Conservation (phyloP, 2,113 vertebrate species). For the Scalopus aquaticus region DNA sequence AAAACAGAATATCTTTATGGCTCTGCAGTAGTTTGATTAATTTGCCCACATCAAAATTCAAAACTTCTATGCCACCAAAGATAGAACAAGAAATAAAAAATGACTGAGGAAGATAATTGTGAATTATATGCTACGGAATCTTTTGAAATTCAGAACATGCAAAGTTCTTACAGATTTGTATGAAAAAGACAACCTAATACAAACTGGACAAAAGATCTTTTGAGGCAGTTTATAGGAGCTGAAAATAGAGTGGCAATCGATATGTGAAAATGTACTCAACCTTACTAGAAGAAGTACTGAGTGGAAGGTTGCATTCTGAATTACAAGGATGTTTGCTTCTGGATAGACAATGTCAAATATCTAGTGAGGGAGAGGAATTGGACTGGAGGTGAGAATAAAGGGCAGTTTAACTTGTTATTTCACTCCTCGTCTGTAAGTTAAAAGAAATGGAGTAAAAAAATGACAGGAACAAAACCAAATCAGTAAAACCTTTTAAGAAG, state of each 20-base stretch:
- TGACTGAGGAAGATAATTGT: background rate
- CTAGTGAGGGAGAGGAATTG: background rate
- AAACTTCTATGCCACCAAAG: background rate
- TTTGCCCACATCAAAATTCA: background rate
- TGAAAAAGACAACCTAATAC: background rate
- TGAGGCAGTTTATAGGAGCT: background rate
- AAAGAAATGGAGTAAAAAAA: background rate
- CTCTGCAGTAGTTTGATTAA: background rate
- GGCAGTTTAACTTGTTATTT: background rate
- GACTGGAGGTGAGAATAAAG: background rate
- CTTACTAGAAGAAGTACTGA: background rate
- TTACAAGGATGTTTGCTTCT: background rate
- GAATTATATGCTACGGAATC: background rate
- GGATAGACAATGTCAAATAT: background rate
- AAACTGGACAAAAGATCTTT: background rate
- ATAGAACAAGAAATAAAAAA: background rate
- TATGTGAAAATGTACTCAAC: background rate
- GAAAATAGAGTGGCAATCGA: background rate
- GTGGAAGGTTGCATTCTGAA: background rate
- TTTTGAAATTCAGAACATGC: slow-evolving; percentile 7
- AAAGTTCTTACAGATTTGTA: background rate
- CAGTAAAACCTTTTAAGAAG: background rate
- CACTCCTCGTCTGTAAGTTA: background rate
- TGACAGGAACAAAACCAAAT: background rate
- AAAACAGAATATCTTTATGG: background rate